phyloP scores from a whole-genome alignment of 2,888 invertebrate genomes.

The Drosophila atripex region DNA sequence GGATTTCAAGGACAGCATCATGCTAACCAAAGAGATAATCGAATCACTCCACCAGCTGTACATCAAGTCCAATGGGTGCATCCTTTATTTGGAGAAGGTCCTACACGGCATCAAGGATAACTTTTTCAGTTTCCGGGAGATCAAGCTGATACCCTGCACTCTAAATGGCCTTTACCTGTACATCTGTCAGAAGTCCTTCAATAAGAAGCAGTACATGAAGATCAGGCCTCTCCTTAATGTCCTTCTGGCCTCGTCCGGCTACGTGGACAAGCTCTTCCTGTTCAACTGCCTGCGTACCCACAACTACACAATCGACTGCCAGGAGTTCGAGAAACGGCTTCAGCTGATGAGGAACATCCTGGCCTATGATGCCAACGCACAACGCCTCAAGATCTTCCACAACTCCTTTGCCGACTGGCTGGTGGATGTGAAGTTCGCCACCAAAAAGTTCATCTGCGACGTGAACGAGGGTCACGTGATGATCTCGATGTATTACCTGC shows the following conservation, averaged over 20 bases:
- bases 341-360: constrained; percentile 88
- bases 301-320: constrained; percentile 90
- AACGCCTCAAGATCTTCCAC: constrained; percentile 89
- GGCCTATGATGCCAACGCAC: constrained; percentile 80
- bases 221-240: constrained; percentile 94
- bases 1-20: constrained; percentile 92
- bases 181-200: constrained; percentile 96
- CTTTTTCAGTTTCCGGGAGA: constrained; percentile 95
- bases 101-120: constrained; percentile 96
- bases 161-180: constrained; percentile 97
- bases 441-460: constrained; percentile 95
- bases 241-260: constrained; percentile 93
- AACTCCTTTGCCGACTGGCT: constrained; percentile 98
- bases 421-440: constrained; percentile 98
- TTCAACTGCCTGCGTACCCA: constrained; percentile 92
- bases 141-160: constrained; percentile 97
- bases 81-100: constrained; percentile 93
- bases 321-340: constrained; percentile 92
- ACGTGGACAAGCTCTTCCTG: constrained; percentile 92
- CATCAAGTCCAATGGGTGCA: constrained; percentile 97
- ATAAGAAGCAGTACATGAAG: constrained; percentile 93
- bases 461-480: constrained; percentile 94
- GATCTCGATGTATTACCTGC: constrained; percentile 92
- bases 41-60: constrained; percentile 97
- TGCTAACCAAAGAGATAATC: constrained; percentile 95